Percentiles rank a stretch among this genome's conserved stretches.
phyloP scores from a whole-genome alignment of 37 sponge, comb jelly and placozoan genomes.

The Beroe forskalii region DNA sequence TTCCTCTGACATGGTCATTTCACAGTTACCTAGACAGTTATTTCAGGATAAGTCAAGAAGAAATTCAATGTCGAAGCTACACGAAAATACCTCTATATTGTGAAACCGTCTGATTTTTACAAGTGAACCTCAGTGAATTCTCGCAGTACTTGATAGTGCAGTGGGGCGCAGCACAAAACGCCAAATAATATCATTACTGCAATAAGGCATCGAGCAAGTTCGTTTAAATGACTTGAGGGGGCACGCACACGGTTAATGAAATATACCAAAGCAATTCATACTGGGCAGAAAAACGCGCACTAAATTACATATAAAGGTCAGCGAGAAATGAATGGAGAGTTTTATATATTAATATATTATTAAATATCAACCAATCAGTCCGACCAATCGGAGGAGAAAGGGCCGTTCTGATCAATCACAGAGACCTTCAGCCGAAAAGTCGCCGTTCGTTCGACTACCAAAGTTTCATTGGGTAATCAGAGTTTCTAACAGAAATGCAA shows the following conservation, averaged over 20 bases:
- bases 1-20: constrained; percentile 47
- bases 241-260: background rate
- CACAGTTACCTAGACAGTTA: background rate
- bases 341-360: background rate
- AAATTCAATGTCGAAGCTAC: no score
- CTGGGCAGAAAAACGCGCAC: background rate
- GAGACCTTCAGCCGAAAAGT: constrained; percentile 27
- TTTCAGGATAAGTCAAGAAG: background rate
- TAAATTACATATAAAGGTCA: background rate
- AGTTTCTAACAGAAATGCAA: constrained; percentile 3
- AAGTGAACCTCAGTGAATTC: no score
- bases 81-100: no score
- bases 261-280: background rate
- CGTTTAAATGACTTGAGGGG: no score
- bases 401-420: constrained; percentile 5
- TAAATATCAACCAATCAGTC: background rate
- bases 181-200: no score
- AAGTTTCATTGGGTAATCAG: constrained; percentile 59
- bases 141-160: no score
- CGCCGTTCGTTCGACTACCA: constrained; percentile 16
- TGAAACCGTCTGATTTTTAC: no score
- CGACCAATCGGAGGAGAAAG: background rate
- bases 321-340: background rate
- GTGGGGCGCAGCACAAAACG: no score
- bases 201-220: no score